phyloP scores from a whole-genome alignment of 2,113 vertebrate species.

The Dolichallabes microphthalmus region DNA sequence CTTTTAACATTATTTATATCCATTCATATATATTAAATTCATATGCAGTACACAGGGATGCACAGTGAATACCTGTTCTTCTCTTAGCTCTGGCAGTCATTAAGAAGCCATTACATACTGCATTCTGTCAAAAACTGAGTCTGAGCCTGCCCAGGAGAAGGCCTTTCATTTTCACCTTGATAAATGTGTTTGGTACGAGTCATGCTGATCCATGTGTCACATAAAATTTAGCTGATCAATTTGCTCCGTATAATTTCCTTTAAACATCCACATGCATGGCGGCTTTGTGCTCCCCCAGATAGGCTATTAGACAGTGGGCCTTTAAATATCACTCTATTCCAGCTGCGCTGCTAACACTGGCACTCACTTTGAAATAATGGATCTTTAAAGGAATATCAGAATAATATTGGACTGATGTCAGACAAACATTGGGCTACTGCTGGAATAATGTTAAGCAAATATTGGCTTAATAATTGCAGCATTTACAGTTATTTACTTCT shows the following conservation, averaged over 20 bases:
- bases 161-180: constrained; percentile 32
- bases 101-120: constrained; percentile 24
- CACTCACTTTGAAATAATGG: neutral
- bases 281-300: neutral
- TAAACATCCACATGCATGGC: constrained; percentile 4
- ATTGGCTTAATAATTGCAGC: neutral
- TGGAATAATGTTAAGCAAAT: neutral
- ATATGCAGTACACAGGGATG: constrained; percentile 9
- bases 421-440: neutral
- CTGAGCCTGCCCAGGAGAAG: neutral
- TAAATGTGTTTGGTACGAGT: constrained; percentile 23
- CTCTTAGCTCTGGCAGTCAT: constrained; percentile 23
- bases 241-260: constrained; percentile 39
- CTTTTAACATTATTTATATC: constrained; percentile 1
- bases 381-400: neutral
- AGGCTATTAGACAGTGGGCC: neutral
- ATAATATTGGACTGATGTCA: neutral
- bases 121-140: constrained; percentile 23
- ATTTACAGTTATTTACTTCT: neutral
- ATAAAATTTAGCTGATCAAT: constrained; percentile 41
- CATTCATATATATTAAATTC: neutral
- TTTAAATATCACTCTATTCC: constrained; percentile 4
- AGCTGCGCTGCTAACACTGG: neutral
- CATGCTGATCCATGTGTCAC: constrained; percentile 28
- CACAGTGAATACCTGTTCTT: constrained; percentile 7